Evolutionary conservation across 2,888 invertebrate species (phyloP).

Genomic region (Meliscaeva auricollis): DNA sequence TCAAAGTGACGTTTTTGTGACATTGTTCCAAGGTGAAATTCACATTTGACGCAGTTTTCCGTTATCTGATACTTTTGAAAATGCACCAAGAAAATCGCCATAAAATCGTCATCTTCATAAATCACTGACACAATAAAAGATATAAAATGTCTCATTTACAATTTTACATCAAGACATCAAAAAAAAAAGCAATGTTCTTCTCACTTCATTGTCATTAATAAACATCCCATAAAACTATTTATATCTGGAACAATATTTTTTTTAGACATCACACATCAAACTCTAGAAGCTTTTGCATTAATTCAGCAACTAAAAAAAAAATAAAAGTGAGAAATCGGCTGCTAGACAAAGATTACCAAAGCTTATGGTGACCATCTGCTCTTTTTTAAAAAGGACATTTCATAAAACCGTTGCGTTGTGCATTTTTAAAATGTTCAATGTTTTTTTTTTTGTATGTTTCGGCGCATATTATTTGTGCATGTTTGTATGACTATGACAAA

Average conservation of each 20-base stretch:
- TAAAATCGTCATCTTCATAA: neutral
- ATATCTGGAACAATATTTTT: slow-evolving; percentile 23
- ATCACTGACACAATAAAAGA: slow-evolving; percentile 18
- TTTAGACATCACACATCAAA: slow-evolving; percentile 11
- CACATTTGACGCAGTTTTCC: slow-evolving; percentile 25
- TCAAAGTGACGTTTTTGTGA: slow-evolving; percentile 44
- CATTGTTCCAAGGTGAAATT: slow-evolving; percentile 35
- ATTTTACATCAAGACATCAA: slow-evolving; percentile 22
- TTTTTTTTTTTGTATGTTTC: no score
- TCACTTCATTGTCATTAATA: slow-evolving; percentile 30
- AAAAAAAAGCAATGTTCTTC: neutral
- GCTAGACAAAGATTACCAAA: neutral
- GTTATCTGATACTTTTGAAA: slow-evolving; percentile 24
- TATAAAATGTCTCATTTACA: slow-evolving; percentile 4
- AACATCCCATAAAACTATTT: slow-evolving; percentile 42
- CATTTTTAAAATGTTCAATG: no score
- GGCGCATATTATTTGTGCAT: no score
- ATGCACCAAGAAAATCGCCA: neutral
- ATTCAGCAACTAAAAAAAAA: slow-evolving; percentile 39
- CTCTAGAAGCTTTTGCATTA: slow-evolving; percentile 31
- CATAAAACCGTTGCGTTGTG: no score
- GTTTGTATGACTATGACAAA: no score
- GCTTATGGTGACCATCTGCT: neutral
- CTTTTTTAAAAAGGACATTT: no score
- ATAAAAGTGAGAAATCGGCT: slow-evolving; percentile 1